A percentile compares a stretch with the other conserved stretches of the same genome.
phyloP scores from a whole-genome alignment of 2,797 vertebrate species.

The Moxostoma hubbsi region DNA sequence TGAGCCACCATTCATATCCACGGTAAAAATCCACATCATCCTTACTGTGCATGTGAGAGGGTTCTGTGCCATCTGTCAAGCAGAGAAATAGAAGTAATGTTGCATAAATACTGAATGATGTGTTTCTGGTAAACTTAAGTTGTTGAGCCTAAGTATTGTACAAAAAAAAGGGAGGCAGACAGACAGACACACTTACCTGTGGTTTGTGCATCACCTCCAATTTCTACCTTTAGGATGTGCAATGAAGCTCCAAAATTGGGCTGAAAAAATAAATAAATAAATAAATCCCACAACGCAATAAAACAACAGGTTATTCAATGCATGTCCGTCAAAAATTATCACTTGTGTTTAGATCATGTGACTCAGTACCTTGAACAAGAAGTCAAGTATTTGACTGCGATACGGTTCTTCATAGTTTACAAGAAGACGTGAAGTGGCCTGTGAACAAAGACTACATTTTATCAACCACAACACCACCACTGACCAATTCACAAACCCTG shows the following conservation, averaged over 20 bases:
- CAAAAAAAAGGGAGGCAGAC: conserved; percentile 78
- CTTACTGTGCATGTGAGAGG: conserved; percentile 94
- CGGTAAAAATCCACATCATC: conserved; percentile 92
- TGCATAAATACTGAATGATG: conserved; percentile 93
- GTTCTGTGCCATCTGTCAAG: conserved; percentile 90
- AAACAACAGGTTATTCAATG: not conserved
- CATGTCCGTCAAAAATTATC: not conserved
- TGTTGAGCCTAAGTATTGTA: not conserved
- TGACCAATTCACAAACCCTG: not conserved
- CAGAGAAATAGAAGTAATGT: conserved; percentile 72
- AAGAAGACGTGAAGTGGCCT: conserved; percentile 94
- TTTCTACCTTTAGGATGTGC: conserved; percentile 98
- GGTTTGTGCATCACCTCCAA: conserved; percentile 94
- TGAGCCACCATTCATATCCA: conserved; percentile 98
- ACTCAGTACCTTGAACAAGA: conserved; percentile 88
- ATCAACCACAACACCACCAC: not conserved
- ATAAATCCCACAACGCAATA: not conserved
- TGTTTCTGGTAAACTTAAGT: conserved; percentile 82
- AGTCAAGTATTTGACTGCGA: conserved; percentile 82
- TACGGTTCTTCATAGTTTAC: conserved; percentile 86
- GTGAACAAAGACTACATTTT: not conserved
- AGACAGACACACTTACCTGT: conserved; percentile 81
- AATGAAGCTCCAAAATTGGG: conserved; percentile 94
- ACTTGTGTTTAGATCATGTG: not conserved
- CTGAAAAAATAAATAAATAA: conserved; percentile 75